Base-by-base conservation (phyloP, 2,888 invertebrate genomes). In the Platycheirus rosarum region DNA sequence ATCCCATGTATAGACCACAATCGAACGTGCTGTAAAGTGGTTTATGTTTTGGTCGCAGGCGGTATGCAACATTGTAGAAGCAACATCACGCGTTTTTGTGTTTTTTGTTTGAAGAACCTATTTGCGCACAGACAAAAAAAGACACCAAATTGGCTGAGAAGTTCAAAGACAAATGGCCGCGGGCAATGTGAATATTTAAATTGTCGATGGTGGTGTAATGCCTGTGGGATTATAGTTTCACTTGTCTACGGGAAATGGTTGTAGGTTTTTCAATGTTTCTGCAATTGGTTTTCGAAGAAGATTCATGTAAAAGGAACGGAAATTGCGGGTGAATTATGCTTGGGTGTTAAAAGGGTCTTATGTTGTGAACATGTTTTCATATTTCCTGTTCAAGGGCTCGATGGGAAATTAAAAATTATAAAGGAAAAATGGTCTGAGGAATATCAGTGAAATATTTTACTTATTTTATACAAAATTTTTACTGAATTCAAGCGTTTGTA, bases 141-240 rank as follows among this genome's bases (percentile, higher is more conserved):
- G 26, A 63, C 55, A 60, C 76, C 48, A 76, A 80, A 80, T 80
- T 80, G 69, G 70, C 40, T 76, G 62, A 37, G 16, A 76, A 66
- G 60, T 71, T 76, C 80, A 80, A 80, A 80, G 80, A 76, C 70
- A 76, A 76, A 53, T 53, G 51, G 44, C 70, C 69, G 70, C 57
- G 32, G 13, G 37, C 57, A 63, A 65, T 35, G 63, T 29, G 57
- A 44, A 69, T 57, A 69, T 60, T 63, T 69, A 57, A 57, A 35
- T 35, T 57, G 42, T 57, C 42, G 53, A 69, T 57, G 55, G 48
- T 63, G 74, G 48, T n/a, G n/a, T 57, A 57, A 46, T 69, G 11
- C 63, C 53, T 48, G 57, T 49, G 66, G 66, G 66, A 68, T 44
- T 75, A 35, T 60, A 60, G 29, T 51, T 51, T 68, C 44, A 57